Evolutionary conservation across 2,113 vertebrate species (phyloP).

Genomic region (Galbula dea): DNA sequence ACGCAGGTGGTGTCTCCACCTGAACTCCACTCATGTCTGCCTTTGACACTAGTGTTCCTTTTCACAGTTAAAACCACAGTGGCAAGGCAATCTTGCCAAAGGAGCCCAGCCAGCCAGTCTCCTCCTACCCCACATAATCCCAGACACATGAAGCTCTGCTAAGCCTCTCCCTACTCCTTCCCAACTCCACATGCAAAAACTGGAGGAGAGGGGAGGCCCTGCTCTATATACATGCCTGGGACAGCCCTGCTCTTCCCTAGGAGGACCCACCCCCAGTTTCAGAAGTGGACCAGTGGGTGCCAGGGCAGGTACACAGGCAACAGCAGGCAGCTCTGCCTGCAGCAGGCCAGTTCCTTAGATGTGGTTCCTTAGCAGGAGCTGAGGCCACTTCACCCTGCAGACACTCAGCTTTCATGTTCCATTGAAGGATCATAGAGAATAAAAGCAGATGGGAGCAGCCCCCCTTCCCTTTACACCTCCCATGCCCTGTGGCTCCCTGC

Average conservation of each 20-base stretch:
- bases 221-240: fast-evolving
- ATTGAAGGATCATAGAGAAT: not conserved
- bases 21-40: not conserved
- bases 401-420: not conserved
- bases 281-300: not conserved
- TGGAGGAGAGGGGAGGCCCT: not conserved
- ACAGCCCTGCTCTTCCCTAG: not conserved
- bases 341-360: not conserved
- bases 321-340: not conserved
- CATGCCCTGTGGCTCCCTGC: not conserved
- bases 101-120: not conserved
- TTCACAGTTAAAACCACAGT: not conserved
- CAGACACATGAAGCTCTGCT: not conserved
- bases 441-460: not conserved
- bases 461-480: not conserved
- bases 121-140: not conserved
- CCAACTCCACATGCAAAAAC: not conserved
- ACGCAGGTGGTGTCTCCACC: not conserved
- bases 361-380: not conserved
- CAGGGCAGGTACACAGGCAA: not conserved
- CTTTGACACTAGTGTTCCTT: not conserved
- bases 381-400: not conserved
- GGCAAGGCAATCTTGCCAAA: not conserved
- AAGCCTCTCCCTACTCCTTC: not conserved
- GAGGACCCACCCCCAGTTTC: not conserved